Evolutionary conservation across 2,888 invertebrate genomes (phyloP).

Genomic region (Willowsia nigromaculata): DNA sequence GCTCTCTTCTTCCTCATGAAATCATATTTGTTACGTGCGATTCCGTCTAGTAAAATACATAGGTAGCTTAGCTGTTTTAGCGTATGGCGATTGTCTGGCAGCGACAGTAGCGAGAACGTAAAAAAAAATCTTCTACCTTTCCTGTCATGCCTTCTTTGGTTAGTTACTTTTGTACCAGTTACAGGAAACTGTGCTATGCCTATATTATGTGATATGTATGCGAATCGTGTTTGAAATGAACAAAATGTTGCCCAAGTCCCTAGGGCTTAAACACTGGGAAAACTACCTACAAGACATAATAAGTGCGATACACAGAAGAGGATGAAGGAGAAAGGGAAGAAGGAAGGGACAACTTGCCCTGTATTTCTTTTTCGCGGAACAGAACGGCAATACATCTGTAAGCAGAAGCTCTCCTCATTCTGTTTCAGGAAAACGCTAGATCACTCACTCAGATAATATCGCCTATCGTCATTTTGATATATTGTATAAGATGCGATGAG

Average conservation of each 20-base stretch:
- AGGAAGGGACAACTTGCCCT: background rate
- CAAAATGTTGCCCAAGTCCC: conserved; percentile 50
- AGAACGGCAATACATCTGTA: background rate
- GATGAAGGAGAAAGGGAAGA: background rate
- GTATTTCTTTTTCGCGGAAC: background rate
- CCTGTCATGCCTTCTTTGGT: background rate
- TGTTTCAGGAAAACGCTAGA: conserved; percentile 18
- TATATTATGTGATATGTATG: background rate
- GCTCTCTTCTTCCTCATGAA: background rate
- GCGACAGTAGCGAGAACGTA: background rate
- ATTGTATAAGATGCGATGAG: background rate
- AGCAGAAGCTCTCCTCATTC: conserved; percentile 9
- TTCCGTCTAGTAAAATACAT: background rate
- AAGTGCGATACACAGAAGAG: background rate
- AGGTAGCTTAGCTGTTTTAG: background rate
- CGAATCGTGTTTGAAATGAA: conserved; percentile 61
- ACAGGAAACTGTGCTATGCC: background rate
- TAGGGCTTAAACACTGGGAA: conserved; percentile 13
- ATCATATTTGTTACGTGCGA: background rate
- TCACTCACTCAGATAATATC: conserved; percentile 37
- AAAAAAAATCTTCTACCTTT: conserved; percentile 20
- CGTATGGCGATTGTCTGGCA: background rate
- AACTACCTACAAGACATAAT: background rate
- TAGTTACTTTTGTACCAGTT: background rate
- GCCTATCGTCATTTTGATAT: background rate